Base-by-base conservation (phyloP, 2,113 vertebrate species). In the Myotis yumanensis region DNA sequence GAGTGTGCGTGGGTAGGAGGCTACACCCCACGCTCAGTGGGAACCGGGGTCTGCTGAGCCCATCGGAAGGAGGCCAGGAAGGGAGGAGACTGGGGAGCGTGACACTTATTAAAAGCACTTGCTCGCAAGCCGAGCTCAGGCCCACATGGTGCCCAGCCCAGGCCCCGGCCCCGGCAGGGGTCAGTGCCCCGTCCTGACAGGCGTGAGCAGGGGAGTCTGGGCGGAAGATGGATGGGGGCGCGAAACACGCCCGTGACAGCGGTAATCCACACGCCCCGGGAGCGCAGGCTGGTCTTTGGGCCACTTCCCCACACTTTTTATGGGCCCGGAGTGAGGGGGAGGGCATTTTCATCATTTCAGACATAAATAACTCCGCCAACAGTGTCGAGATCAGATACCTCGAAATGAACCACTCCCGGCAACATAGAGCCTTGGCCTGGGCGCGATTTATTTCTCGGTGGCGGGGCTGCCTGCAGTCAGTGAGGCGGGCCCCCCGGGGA, bases 51-150 rank as follows among this genome's bases (percentile, higher is more conserved):
- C 71, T 8, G 75, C 91, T 51, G 75, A 10, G 16, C 11, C 10
- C 8, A 18, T 48, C 37, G 43, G 79, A 51, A 86, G 40, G 93
- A 75, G 69, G 79, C 86, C 52, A 1, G 87, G 80, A 69, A 87
- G 90, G 87, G 66, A 22, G 14, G 85, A n/a, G 76, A 43, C 86
- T 0, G 18, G 57, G 85, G 94, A 96, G 90, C 62, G 22, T 73
- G 97, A 95, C 4, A 82, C 92, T 95, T 92, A 94, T 95, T 96
- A 93, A 97, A 97, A 97, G 95, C 93, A 97, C 90, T 97, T 83
- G 93, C 93, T 92, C 51, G 1, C 59, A 80, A 75, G 93, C 93
- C 85, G 73, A 14, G 69, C 16, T 25, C 62, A 73, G 77, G 81
- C 90, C 84, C 95, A 94, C 92, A 71, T 91, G 95, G 95, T 93